Evolutionary conservation across 2,797 vertebrate genomes (phyloP).

Genomic region (Mormyrops attenuatus): DNA sequence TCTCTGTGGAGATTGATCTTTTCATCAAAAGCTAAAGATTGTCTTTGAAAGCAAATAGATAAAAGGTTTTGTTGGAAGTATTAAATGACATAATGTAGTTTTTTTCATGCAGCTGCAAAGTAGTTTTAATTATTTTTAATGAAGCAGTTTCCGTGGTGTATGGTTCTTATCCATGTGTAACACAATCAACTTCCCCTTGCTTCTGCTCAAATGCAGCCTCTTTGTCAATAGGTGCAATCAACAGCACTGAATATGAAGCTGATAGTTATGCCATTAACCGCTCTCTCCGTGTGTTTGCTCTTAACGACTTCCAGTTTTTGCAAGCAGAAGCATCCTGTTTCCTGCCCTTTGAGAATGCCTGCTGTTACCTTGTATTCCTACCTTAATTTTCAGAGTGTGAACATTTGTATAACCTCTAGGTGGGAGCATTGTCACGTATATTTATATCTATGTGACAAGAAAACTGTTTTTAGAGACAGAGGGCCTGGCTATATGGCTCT

Average conservation of each 20-base stretch:
- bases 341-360: neutral
- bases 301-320: neutral
- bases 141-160: neutral
- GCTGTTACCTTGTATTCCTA: neutral
- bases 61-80: neutral
- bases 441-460: neutral
- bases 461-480: neutral
- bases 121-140: neutral
- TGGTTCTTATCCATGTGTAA: neutral
- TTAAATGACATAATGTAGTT: neutral
- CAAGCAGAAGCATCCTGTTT: neutral
- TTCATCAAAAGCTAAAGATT: neutral
- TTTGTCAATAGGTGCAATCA: neutral
- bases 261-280: neutral
- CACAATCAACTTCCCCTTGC: neutral
- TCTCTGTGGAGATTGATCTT: neutral
- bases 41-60: neutral
- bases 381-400: neutral
- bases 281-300: neutral
- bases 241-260: neutral
- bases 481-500: neutral
- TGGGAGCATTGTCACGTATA: neutral
- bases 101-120: neutral
- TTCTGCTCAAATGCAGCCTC: neutral
- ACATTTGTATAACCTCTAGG: neutral